Base-by-base conservation (phyloP, 2,888 invertebrate species). In the Athetis lepigone region DNA sequence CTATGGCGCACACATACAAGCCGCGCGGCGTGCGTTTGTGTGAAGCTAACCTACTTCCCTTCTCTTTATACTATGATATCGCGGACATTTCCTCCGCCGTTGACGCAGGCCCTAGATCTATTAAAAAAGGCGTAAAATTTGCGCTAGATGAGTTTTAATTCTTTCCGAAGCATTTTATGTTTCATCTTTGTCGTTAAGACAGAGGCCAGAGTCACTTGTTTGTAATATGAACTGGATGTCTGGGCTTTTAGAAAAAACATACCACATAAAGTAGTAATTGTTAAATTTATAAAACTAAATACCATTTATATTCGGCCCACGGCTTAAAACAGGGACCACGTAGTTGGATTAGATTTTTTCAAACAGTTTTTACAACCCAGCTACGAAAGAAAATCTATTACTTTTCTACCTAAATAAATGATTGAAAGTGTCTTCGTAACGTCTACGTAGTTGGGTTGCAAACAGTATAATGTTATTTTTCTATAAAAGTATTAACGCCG, bases 261-360 rank as follows among this genome's bases (percentile, higher is more conserved):
- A 33, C 33, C 33, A 33, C 7, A 9, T 33, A 11, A 33, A 25
- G 33, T 33, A 1, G 11, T 11, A 33, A 33, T 33, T n/a, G n/a
- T n/a, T n/a, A n/a, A 36, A 19, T 51, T 19, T 62, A 27, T 33
- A n/a, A 36, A 47, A 23, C 1, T 8, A 33, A 8, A 11, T 9
- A 39, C 5, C 40, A 57, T 57, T 66, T 69, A 58, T 60, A 64
- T 42, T 59, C 47, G 63, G 64, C 59, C 74, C 67, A 67, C 54
- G 45, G 37, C 46, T 68, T 70, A 51, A 58, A 67, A 61, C 77
- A 77, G 87, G 87, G 87, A 87, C 87, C 87, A 87, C 70, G 64
- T 84, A 84, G 82, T 71, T 79, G 80, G 81, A 81, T 76, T 82
- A 76, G 70, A 64, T 42, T 68, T 70, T 66, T 68, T 77, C 61